Evolutionary conservation across 1,140 invertebrate genomes (phyloP).

Genomic region (Mercenaria mercenaria): DNA sequence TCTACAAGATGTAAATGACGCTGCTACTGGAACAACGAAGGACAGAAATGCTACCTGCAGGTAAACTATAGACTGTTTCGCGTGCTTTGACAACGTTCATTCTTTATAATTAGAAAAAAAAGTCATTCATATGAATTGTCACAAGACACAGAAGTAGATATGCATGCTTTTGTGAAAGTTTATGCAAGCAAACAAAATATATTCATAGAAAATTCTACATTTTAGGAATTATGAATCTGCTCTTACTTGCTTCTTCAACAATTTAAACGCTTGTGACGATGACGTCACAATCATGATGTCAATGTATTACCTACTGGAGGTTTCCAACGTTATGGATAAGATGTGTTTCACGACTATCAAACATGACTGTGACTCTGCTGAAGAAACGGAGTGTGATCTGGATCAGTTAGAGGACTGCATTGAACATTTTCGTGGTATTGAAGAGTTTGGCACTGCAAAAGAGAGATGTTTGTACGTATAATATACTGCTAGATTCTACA

Average conservation of each 20-base stretch:
- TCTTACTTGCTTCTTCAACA: constrained; percentile 12
- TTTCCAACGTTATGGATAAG: neutral
- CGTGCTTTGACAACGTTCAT: too few relatives aligned
- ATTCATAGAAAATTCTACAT: too few relatives aligned
- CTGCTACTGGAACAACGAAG: neutral
- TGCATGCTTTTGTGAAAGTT: too few relatives aligned
- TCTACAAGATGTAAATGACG: neutral
- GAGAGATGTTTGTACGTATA: neutral
- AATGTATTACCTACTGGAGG: neutral
- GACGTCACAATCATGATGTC: neutral
- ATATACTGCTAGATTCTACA: too few relatives aligned
- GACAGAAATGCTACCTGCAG: neutral
- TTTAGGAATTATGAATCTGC: neutral
- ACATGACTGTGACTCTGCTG: neutral
- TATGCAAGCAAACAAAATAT: too few relatives aligned
- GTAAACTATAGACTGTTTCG: too few relatives aligned
- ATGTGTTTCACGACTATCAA: neutral
- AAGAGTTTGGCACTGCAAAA: neutral
- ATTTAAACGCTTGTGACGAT: constrained; percentile 8
- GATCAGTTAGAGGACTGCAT: neutral
- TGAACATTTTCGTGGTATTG: neutral
- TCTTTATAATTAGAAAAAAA: too few relatives aligned
- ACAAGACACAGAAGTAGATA: too few relatives aligned
- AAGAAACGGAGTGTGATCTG: neutral
- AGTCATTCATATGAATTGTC: too few relatives aligned